Base-by-base conservation (phyloP, 1,140 invertebrate genomes). In the Papilio xuthus region DNA sequence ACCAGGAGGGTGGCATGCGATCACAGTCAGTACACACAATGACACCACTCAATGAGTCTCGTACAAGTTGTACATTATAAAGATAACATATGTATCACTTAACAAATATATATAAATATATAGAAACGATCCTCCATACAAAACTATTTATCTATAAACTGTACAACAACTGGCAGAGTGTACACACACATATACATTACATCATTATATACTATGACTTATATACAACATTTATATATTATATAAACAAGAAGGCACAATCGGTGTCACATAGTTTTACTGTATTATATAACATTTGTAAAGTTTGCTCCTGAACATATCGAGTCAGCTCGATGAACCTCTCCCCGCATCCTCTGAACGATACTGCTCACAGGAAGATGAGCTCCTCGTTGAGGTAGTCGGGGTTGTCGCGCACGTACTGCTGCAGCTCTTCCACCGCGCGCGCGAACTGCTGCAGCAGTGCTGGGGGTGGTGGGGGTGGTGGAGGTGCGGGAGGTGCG, bases 361-460 rank as follows among this genome's bases (percentile, higher is more conserved):
- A n/a, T n/a, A n/a, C n/a, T n/a, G n/a, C n/a, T 78, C 41, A 81
- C 15, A 84, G 53, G 71, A 83, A 78, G 41, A 87, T 26, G 4
- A 88, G 78, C 15, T 88, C 82, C 18, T 90, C 88, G 12, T 37
- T 78, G 10, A 90, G 78, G 77, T 89, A 91, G 81, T 86, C 79
- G 7, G 85, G 86, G 60, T 89, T 77, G 18, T 83, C 79, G 2
- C 60, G 20, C 0, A 83, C 83, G 80, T 84, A 84, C 9, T 77
- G 50, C 10, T 47, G 60, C 56, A 88, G 79, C 13, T 78, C 76
- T 3, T 71, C 37, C 10, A 81, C 37, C 10, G 78, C 79, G 7
- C 75, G 41, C 13, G 47, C 18, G 37, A 71, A 47, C 44, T 47
- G 44, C 44, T 2, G 6, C 44, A 47, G 44, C 44, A 10, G 44